Percentiles rank a stretch among this genome's conserved stretches.
Conservation (phyloP, 2,888 invertebrate genomes). For the Andricus curvator region DNA sequence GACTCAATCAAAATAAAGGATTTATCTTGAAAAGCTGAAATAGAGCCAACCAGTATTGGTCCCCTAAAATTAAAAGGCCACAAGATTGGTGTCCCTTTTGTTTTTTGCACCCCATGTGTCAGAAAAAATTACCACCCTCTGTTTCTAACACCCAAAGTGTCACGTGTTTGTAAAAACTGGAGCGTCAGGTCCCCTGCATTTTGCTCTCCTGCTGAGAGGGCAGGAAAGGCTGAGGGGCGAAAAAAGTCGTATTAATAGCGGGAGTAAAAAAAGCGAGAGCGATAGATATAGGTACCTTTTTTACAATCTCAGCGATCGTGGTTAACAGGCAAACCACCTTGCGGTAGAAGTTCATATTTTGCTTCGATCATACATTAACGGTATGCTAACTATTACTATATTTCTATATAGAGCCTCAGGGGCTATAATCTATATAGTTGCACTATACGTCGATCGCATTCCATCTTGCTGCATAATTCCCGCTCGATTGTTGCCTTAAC, state of each 20-base stretch:
- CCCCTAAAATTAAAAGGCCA: conserved; percentile 26
- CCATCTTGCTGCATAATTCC: conserved; percentile 33
- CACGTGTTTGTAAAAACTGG: conserved; percentile 22
- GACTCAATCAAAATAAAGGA: neutral
- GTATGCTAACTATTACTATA: conserved; percentile 11
- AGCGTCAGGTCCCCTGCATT: neutral
- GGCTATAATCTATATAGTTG: neutral
- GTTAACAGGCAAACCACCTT: neutral
- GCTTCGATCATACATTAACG: neutral
- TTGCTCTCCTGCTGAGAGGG: conserved; percentile 28
- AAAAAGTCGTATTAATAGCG: conserved; percentile 22
- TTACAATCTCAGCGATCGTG: neutral
- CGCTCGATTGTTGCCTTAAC: neutral
- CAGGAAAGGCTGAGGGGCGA: neutral
- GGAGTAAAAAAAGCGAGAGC: conserved; percentile 4
- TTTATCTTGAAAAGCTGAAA: neutral
- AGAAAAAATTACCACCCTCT: conserved; percentile 29
- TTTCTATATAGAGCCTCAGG: neutral
- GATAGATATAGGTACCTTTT: neutral
- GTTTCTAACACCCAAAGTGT: neutral
- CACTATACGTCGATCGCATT: conserved; percentile 21
- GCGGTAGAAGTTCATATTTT: conserved; percentile 35
- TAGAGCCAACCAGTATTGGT: neutral
- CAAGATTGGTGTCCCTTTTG: conserved; percentile 30
- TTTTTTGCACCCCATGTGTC: conserved; percentile 26